Conservation (phyloP, 2,797 vertebrate species). For the Lates japonicus region DNA sequence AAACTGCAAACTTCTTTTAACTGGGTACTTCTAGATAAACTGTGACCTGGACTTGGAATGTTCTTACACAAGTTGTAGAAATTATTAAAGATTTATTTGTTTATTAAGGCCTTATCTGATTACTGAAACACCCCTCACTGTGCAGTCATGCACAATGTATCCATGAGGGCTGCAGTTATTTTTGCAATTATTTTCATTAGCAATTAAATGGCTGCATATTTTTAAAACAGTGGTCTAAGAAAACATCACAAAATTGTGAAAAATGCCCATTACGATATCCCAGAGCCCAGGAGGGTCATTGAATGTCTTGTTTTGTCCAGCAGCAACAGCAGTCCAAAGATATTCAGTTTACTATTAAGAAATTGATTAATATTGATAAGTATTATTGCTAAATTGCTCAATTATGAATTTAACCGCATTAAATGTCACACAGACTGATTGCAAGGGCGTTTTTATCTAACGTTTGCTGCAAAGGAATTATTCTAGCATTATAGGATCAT, state of each 20-base stretch:
- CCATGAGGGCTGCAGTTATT: neutral
- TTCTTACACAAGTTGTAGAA: neutral
- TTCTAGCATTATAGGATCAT: neutral
- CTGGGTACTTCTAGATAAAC: neutral
- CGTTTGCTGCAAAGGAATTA: neutral
- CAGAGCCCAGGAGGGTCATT: neutral
- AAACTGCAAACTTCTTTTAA: slow-evolving; percentile 13
- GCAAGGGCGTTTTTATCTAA: neutral
- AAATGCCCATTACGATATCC: neutral
- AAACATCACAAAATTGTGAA: neutral
- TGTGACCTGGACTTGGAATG: neutral
- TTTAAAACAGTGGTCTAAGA: neutral
- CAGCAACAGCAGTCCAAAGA: neutral
- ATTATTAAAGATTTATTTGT: neutral
- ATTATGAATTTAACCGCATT: neutral
- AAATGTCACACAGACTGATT: neutral
- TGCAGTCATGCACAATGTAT: neutral
- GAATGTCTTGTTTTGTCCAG: neutral
- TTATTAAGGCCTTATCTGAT: slow-evolving; percentile 7
- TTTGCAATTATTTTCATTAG: neutral
- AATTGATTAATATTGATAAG: neutral
- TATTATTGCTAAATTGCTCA: neutral
- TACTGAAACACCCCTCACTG: neutral
- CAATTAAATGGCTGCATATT: neutral
- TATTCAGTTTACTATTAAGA: neutral